Evolutionary conservation across 2,113 vertebrate genomes (phyloP).

Genomic region (Morone chrysops): DNA sequence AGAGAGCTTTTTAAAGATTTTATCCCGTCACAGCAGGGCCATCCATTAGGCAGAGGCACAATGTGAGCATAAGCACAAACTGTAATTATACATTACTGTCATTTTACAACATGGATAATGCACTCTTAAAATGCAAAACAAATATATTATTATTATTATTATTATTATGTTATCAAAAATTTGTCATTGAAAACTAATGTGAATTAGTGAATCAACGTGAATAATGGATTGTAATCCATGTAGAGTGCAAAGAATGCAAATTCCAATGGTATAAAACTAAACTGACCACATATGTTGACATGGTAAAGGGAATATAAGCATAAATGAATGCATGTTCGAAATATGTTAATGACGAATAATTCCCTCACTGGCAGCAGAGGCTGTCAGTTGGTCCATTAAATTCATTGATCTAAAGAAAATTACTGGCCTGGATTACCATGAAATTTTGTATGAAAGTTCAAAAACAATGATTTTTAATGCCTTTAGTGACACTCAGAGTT

Average conservation of each 20-base stretch:
- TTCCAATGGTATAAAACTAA: neutral
- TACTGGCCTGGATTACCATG: neutral
- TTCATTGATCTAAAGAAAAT: neutral
- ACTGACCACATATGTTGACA: too few species aligned
- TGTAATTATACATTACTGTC: neutral
- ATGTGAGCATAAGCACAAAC: neutral
- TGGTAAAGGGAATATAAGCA: neutral
- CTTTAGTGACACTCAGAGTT: neutral
- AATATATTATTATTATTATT: neutral
- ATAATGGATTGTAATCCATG: neutral
- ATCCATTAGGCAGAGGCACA: conserved; percentile 26
- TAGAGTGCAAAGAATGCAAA: neutral
- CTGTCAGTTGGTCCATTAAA: neutral
- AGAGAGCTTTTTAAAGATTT: conserved; percentile 13
- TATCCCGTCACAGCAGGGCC: conserved; percentile 28
- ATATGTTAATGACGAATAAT: neutral
- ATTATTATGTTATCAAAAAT: neutral
- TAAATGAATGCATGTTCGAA: neutral
- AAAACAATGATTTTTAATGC: neutral
- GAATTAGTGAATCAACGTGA: too few species aligned
- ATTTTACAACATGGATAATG: neutral
- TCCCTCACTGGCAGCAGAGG: neutral
- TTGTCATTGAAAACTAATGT: neutral
- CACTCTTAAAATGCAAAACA: conserved; percentile 7
- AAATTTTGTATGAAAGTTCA: neutral